Conservation (phyloP, 2,113 vertebrate species). For the Mugil cephalus region DNA sequence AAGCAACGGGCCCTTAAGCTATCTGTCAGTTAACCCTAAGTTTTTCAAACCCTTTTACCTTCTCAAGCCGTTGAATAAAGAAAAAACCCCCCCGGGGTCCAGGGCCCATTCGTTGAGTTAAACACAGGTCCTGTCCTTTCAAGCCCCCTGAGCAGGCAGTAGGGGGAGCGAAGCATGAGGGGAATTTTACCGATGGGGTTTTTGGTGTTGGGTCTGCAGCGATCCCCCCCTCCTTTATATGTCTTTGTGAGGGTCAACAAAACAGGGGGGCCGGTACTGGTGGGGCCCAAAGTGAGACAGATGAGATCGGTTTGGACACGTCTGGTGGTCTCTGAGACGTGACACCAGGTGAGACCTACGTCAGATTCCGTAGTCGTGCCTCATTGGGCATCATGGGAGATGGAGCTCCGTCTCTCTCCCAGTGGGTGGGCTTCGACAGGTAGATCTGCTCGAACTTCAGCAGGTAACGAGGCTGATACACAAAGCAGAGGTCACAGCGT, state of each 20-base stretch:
- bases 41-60: too few species aligned
- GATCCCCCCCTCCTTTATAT: constrained; percentile 98
- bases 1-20: too few species aligned
- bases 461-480: constrained; percentile 91
- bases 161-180: constrained; percentile 98
- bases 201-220: constrained; percentile 97
- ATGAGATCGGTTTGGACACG: not conserved
- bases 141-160: constrained; percentile 95
- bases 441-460: constrained; percentile 99
- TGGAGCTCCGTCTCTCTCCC: constrained; percentile 98
- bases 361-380: constrained; percentile 95
- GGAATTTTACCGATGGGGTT: constrained; percentile 98
- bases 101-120: constrained; percentile 98
- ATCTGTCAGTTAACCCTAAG: too few species aligned
- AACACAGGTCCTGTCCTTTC: constrained; percentile 96
- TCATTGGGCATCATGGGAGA: constrained; percentile 99
- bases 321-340: too few species aligned
- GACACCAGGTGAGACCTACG: constrained; percentile 80
- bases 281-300: not conserved
- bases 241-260: constrained; percentile 99
- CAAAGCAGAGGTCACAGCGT: not conserved
- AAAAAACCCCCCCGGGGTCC: constrained; percentile 98
- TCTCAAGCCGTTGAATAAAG: constrained; percentile 99
- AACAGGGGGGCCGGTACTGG: constrained; percentile 96
- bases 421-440: constrained; percentile 97